Evolutionary conservation across 2,888 invertebrate genomes (phyloP).

Genomic region (Andrena hattorfiana): DNA sequence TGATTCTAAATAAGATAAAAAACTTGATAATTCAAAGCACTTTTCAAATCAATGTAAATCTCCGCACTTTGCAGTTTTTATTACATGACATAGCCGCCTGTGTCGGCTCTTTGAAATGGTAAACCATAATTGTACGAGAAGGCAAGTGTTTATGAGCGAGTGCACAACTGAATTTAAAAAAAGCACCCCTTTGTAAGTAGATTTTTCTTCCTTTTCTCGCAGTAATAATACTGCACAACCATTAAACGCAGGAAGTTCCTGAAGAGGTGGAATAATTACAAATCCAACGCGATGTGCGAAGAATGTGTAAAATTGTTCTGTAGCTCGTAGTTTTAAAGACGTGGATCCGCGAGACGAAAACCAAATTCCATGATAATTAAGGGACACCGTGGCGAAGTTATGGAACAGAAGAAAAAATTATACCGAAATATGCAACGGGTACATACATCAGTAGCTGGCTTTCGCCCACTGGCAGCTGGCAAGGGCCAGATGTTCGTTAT

Average conservation of each 20-base stretch:
- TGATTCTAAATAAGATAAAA: too few species aligned
- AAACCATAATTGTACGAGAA: too few species aligned
- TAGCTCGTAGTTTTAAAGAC: background rate
- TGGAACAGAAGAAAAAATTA: constrained; percentile 10
- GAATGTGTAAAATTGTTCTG: background rate
- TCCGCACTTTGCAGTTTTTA: too few species aligned
- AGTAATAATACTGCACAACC: background rate
- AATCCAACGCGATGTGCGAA: background rate
- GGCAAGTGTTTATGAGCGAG: too few species aligned
- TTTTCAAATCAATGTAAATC: too few species aligned
- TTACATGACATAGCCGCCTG: too few species aligned
- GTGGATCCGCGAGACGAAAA: background rate
- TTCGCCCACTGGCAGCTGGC: constrained; percentile 62
- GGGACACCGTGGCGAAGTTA: background rate
- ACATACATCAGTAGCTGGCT: constrained; percentile 31
- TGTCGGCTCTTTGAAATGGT: too few species aligned
- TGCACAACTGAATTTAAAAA: background rate
- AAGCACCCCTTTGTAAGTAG: background rate
- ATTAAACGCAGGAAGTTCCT: background rate
- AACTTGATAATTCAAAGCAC: too few species aligned
- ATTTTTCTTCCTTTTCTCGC: background rate
- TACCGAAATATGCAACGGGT: constrained; percentile 37
- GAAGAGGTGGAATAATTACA: background rate
- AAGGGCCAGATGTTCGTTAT: constrained; percentile 64
- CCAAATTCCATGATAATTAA: constrained; percentile 9